Conservation (phyloP, 2,113 vertebrate species). For the Hiodon tergisus region DNA sequence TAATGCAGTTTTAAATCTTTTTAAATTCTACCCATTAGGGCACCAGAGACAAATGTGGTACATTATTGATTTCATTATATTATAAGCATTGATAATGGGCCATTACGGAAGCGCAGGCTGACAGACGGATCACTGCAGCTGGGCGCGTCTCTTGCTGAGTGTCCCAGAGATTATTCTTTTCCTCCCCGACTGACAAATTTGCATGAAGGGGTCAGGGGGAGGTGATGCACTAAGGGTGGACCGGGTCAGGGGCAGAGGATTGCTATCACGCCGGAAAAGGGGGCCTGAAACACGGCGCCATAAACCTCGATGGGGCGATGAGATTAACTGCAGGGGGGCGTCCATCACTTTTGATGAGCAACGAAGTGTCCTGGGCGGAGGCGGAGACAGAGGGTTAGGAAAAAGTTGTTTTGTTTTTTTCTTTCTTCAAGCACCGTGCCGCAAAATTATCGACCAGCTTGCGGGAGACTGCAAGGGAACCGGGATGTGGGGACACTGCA, state of each 20-base stretch:
- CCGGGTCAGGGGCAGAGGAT: too few relatives aligned
- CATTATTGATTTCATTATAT: constrained; percentile 55
- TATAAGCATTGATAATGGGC: constrained; percentile 48
- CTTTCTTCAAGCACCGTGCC: too few relatives aligned
- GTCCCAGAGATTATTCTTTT: background rate
- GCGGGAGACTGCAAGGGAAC: too few relatives aligned
- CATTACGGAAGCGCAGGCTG: constrained; percentile 26
- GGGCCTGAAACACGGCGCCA: too few relatives aligned
- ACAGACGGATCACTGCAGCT: constrained; percentile 17
- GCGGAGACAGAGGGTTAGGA: too few relatives aligned
- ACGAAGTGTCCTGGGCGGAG: too few relatives aligned
- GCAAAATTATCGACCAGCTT: too few relatives aligned
- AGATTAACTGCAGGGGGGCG: too few relatives aligned
- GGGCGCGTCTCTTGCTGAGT: background rate
- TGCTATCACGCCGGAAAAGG: too few relatives aligned
- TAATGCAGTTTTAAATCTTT: constrained; percentile 48
- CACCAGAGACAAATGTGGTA: constrained; percentile 37
- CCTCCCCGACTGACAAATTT: constrained; percentile 37
- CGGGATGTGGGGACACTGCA: background rate
- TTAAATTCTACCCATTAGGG: constrained; percentile 11
- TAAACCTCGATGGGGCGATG: too few relatives aligned
- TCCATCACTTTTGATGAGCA: too few relatives aligned
- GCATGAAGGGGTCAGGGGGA: constrained; percentile 15
- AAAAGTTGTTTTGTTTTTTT: too few relatives aligned
- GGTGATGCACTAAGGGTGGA: background rate